These are phyloP conservation scores for Limanda limanda DNA, from an alignment of 2,113 vertebrate genomes.

Conservation along the genomic window DNA sequence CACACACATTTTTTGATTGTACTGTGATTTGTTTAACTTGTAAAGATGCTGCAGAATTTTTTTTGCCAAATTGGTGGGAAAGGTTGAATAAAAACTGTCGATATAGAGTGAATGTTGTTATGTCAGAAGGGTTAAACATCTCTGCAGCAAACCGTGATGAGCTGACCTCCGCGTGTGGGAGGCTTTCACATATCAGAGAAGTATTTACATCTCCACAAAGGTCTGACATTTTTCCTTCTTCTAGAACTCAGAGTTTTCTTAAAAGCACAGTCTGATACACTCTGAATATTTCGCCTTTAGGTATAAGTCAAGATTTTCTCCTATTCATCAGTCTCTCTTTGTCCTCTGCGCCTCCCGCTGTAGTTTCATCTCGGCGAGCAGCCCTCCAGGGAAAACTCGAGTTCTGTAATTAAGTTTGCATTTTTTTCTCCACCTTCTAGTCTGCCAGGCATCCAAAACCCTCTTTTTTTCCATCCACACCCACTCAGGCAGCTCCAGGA, in stretches of 20 bases:
- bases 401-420: constrained; percentile 55
- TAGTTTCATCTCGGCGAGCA: constrained; percentile 17
- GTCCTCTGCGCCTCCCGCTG: constrained; percentile 22
- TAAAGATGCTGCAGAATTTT: too few species aligned
- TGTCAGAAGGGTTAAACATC: too few species aligned
- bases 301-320: constrained; percentile 37
- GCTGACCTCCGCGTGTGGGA: too few species aligned
- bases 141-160: too few species aligned
- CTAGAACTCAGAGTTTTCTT: not conserved
- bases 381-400: constrained; percentile 50
- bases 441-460: constrained; percentile 42
- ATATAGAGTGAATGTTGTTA: too few species aligned
- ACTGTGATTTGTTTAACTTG: too few species aligned
- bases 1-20: too few species aligned
- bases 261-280: constrained; percentile 31
- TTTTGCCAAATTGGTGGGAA: too few species aligned
- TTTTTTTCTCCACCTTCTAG: constrained; percentile 37
- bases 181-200: too few species aligned
- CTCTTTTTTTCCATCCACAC: constrained; percentile 37
- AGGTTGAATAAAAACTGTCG: too few species aligned
- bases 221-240: not conserved
- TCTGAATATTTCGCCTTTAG: constrained; percentile 21
- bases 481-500: constrained; percentile 49
- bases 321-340: constrained; percentile 36
- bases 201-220: too few species aligned